Evolutionary conservation across 2,888 invertebrate species (phyloP).

Genomic region (Nemotelus nigrinus): DNA sequence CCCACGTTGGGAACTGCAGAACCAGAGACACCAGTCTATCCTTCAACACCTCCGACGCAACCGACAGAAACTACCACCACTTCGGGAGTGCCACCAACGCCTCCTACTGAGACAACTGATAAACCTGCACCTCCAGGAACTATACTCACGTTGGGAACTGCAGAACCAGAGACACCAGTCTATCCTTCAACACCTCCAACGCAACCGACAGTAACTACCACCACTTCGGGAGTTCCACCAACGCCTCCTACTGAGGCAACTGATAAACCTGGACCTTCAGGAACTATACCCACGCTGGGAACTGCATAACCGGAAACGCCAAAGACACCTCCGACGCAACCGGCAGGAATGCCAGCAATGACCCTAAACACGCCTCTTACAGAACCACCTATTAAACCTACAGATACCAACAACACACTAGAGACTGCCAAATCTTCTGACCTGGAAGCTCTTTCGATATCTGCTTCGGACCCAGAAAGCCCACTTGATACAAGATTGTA

Average conservation of each 20-base stretch:
- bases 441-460: no score
- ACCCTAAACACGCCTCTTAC: no score
- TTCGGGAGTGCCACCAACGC: not conserved
- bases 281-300: no score
- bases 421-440: not conserved
- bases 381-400: no score
- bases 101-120: not conserved
- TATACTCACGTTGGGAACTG: not conserved
- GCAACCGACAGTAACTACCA: not conserved
- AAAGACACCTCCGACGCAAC: no score
- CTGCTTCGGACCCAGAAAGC: no score
- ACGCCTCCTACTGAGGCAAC: not conserved
- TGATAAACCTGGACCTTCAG: not conserved
- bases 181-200: not conserved
- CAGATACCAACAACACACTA: not conserved
- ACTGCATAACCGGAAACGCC: no score
- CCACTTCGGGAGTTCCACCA: not conserved
- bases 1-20: not conserved
- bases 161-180: not conserved
- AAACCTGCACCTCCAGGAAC: not conserved
- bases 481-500: no score
- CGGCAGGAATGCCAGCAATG: no score
- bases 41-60: not conserved
- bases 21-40: not conserved
- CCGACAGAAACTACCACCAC: not conserved